Conservation (phyloP, 1,140 invertebrate genomes). For the Musca domestica region DNA sequence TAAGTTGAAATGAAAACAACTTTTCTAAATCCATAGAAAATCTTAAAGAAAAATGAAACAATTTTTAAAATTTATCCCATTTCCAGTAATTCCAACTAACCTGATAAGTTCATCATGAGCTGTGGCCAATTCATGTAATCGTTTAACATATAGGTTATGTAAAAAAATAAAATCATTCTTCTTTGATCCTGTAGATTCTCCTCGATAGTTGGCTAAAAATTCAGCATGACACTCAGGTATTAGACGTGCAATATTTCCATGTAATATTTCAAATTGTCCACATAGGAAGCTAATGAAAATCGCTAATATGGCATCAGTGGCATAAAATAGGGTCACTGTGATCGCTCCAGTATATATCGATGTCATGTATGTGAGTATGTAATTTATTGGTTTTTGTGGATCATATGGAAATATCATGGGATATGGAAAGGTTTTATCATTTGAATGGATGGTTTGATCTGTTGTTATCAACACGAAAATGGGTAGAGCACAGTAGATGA, state of each 20-base stretch:
- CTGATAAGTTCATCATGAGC: background rate
- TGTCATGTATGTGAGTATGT: conserved; percentile 42
- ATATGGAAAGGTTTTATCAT: conserved; percentile 46
- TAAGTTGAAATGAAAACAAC: conserved; percentile 45
- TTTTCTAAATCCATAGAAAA: conserved; percentile 39
- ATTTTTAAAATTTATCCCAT: conserved; percentile 23
- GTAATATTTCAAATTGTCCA: conserved; percentile 44
- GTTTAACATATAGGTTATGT: background rate
- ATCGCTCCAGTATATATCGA: conserved; percentile 46
- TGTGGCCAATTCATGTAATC: conserved; percentile 10
- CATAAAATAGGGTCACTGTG: conserved; percentile 49
- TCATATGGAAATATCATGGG: conserved; percentile 48
- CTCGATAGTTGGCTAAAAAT: background rate
- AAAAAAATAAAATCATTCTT: background rate
- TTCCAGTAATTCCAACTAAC: conserved; percentile 29
- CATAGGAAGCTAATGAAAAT: conserved; percentile 49
- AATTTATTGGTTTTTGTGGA: conserved; percentile 34
- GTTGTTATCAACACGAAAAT: conserved; percentile 35
- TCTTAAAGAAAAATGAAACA: conserved; percentile 28
- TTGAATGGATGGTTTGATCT: conserved; percentile 7
- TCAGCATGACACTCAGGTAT: conserved; percentile 23
- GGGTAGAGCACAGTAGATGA: conserved; percentile 47
- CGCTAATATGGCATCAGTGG: conserved; percentile 47
- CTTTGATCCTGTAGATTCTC: background rate
- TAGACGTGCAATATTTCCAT: conserved; percentile 34